These are phyloP conservation scores for Coracias cyanogaster DNA, from an alignment of 2,797 vertebrate genomes.

Conservation along the genomic window DNA sequence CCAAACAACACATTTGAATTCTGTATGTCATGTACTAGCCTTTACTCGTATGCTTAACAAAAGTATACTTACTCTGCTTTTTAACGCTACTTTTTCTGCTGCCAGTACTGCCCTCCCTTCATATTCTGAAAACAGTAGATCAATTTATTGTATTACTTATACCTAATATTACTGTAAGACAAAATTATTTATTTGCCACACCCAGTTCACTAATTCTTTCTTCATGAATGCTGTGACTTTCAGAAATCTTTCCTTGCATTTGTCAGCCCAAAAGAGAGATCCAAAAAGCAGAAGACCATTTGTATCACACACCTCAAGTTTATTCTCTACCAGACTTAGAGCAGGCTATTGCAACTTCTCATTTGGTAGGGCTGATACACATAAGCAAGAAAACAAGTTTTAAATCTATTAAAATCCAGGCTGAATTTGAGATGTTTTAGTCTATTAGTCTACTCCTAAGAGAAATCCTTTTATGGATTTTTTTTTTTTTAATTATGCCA, in stretches of 20 bases:
- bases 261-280: not conserved
- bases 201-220: not conserved
- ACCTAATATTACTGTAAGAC: not conserved
- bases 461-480: not conserved
- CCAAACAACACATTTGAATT: not conserved
- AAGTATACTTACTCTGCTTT: slow-evolving; percentile 5
- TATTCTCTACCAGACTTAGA: not conserved
- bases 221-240: not conserved
- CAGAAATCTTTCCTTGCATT: not conserved
- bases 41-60: not conserved
- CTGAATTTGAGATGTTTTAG: not conserved
- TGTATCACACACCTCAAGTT: fast-evolving
- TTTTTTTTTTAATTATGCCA: not conserved
- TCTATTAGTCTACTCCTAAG: not conserved
- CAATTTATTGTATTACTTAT: not conserved
- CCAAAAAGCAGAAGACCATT: not conserved
- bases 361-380: not conserved
- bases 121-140: not conserved
- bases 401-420: not conserved
- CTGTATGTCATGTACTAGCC: not conserved
- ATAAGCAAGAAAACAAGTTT: not conserved
- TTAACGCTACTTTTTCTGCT: not conserved
- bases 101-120: not conserved
- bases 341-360: not conserved
- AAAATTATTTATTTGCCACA: not conserved